These are phyloP conservation scores for Heteropelma amictum DNA, from an alignment of 2,888 invertebrate genomes.

Conservation along the genomic window DNA sequence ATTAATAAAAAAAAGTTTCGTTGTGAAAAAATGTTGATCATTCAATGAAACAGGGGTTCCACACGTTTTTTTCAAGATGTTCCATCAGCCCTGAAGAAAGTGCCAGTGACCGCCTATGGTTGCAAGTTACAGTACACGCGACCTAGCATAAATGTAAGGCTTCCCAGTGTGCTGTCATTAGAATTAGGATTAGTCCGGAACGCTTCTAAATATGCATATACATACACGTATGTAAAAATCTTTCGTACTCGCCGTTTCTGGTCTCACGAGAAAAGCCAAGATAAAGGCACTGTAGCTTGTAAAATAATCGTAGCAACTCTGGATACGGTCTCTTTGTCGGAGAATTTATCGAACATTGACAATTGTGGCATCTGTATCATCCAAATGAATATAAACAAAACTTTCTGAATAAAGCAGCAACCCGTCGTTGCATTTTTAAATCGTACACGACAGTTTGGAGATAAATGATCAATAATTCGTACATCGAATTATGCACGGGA, in stretches of 20 bases:
- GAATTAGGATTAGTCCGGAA: slow-evolving; percentile 72
- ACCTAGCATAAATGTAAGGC: slow-evolving; percentile 68
- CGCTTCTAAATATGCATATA: slow-evolving; percentile 49
- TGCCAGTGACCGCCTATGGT: slow-evolving; percentile 57
- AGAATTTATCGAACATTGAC: too few relatives aligned
- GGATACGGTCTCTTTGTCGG: not conserved
- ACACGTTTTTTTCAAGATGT: not conserved
- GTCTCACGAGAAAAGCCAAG: not conserved
- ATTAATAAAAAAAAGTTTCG: not conserved
- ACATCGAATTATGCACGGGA: too few relatives aligned
- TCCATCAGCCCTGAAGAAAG: slow-evolving; percentile 47
- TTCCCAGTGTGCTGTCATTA: slow-evolving; percentile 73
- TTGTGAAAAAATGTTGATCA: not conserved
- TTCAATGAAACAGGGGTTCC: not conserved
- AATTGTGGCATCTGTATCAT: too few relatives aligned
- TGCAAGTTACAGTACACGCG: slow-evolving; percentile 60
- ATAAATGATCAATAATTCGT: too few relatives aligned
- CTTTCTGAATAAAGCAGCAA: too few relatives aligned
- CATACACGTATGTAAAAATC: slow-evolving; percentile 21
- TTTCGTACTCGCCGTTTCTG: slow-evolving; percentile 4
- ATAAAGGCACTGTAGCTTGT: not conserved
- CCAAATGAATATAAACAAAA: too few relatives aligned
- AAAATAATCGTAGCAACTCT: not conserved
- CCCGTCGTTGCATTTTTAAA: too few relatives aligned
- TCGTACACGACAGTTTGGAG: too few relatives aligned